Percentiles rank a stretch among this genome's conserved stretches.
These are phyloP conservation scores for Melanchra persicariae DNA, from an alignment of 2,888 invertebrate species.

Conservation along the genomic window DNA sequence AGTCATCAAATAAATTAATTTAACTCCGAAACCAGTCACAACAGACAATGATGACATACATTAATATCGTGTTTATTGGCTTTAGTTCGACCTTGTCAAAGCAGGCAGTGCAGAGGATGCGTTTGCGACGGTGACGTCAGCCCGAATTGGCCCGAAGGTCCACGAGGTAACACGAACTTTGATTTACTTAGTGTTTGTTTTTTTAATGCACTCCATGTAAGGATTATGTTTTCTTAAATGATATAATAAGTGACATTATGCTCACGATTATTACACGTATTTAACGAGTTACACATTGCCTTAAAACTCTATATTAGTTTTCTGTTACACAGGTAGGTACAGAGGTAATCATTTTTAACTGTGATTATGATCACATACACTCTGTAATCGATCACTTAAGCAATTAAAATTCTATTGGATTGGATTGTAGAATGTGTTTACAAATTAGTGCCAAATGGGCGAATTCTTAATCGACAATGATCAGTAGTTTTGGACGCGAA, in stretches of 20 bases:
- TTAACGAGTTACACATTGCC: background rate
- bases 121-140: slow-evolving; percentile 54
- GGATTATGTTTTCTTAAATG: background rate
- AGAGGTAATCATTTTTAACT: no score
- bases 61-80: slow-evolving; percentile 39
- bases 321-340: background rate
- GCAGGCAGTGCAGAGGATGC: slow-evolving; percentile 59
- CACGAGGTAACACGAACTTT: slow-evolving; percentile 16
- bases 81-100: slow-evolving; percentile 57
- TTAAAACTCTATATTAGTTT: background rate
- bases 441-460: slow-evolving; percentile 28
- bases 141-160: slow-evolving; percentile 47
- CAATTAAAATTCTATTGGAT: slow-evolving; percentile 4
- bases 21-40: slow-evolving; percentile 29
- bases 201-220: background rate
- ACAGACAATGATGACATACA: slow-evolving; percentile 37
- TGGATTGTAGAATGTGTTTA: slow-evolving; percentile 5
- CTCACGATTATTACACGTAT: background rate
- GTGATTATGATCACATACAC: background rate
- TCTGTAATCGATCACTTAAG: slow-evolving; percentile 1
- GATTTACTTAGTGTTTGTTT: slow-evolving; percentile 37
- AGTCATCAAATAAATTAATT: slow-evolving; percentile 37
- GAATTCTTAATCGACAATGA: slow-evolving; percentile 20
- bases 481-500: background rate
- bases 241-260: slow-evolving; percentile 17